Base-by-base conservation (phyloP, 1,140 invertebrate species). In the Oedothorax gibbosus region DNA sequence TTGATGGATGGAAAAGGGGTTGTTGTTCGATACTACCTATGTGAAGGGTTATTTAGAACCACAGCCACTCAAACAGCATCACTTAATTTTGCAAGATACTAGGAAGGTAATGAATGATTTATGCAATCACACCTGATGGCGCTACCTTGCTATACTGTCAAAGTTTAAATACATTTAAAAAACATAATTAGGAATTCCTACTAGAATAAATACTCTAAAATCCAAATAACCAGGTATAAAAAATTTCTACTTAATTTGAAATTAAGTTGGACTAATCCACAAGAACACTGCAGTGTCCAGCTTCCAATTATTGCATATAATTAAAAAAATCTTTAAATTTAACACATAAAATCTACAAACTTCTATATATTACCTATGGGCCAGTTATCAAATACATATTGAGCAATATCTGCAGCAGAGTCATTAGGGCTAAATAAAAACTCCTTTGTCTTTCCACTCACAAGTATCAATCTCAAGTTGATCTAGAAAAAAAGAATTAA, bases 341-440 rank as follows among this genome's bases (percentile, higher is more conserved):
- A 1, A 35, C 35, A 35, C 1, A 35, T 35, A 35, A 35, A 35
- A 35, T 35, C 35, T 5, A 2, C 5, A 35, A 35, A 35, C 35
- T 5, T 35, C 35, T 35, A 35, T 35, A 35, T 35, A n/a, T 82
- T 77, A 77, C 85, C 85, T 60, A 65, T 51, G 12, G 98, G 97
- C 98, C 98, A 99, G 91, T 98, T 97, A 90, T 98, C 97, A 92
- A 98, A 99, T 88, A 99, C 97, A 93, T 97, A 95, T 91, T 99
- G 95, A 88, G 98, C 97, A 91, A 99, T 98, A 91, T 99, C 97
- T 88, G 96, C 96, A 88, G 98, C 98, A 81, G 97, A 98, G 92
- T 98, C 97, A 89, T 94, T 96, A 71, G 97, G 96, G 90, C 94
- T 95, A 92, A 99, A 99, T 90, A 98, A 93, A 92, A 98, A 99